Base-by-base conservation (phyloP, 2,113 vertebrate species). In the Zeus faber region DNA sequence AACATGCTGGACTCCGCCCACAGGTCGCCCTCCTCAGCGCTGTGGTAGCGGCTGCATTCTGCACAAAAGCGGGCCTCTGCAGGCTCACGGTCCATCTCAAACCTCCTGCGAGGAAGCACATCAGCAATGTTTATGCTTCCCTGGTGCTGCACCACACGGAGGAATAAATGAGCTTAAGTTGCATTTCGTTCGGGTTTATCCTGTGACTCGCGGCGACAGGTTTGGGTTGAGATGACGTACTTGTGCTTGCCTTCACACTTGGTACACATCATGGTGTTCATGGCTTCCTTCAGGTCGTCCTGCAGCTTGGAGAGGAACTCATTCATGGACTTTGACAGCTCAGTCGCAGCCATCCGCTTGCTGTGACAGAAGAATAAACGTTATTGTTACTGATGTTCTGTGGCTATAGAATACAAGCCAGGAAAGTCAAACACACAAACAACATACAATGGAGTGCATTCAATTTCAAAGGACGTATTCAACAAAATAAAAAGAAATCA, bases 211-310 rank as follows among this genome's bases (percentile, higher is more conserved):
- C 33, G 6, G 4, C 33, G 33, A 37, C n/a, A 4, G 33, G 33
- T 13, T 6, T 48, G 3, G 1, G 17, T 22, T 33, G 41, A 58
- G 24, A n/a, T 6, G 3, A 83, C 85, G 8, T 87, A 96, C 95
- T 88, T 94, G 87, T 97, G 95, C 80, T 95, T 96, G 58, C 95
- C 94, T 81, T 94, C 93, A 83, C 95, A 97, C 64, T 92, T 92
- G 65, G 91, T 96, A 70, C 95, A 97, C 91, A 93, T 93, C 95
- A 98, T 97, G 48, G 93, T 97, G 85, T 97, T 97, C 93, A 97
- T 94, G 79, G 94, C 94, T 58, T 97, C 95, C 52, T 91, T 92
- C 71, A 98, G 87, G 62, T 97, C 93, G n/a, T 95, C 95, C 82
- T 97, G 95, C 69, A 98, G 90, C 63, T 93, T 93, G 43, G 87